Base-by-base conservation (phyloP, 2,797 vertebrate species). In the Amazona finschi region DNA sequence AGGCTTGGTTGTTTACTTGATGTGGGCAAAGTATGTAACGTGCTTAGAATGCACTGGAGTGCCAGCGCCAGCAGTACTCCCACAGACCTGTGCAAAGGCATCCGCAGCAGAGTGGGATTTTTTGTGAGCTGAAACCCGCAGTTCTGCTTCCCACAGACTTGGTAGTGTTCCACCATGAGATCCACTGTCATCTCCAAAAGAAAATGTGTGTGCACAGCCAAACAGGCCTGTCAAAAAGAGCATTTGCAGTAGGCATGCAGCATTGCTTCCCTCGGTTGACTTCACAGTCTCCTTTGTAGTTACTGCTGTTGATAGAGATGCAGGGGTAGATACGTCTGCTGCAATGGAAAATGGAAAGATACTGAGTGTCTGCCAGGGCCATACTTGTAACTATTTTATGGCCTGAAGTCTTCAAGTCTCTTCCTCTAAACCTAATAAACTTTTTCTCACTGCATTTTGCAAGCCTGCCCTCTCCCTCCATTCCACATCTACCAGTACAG, bases 61-160 rank as follows among this genome's bases (percentile, higher is more conserved):
- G 25, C 55, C 85, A 76, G 81, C 15, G 92, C 89, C 85, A 93
- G 72, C 76, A 89, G 52, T 19, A 39, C 93, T 76, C 94, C 95
- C 96, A 96, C 93, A 57, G 77, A 74, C 69, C 90, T 19, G 3
- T 82, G 97, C 91, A 90, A 91, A 96, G 85, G 88, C 81, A 0
- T 49, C 80, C 2, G 2, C 81, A 72, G 80, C 72, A 46, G n/a
- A 38, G 86, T 87, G 89, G 76, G 84, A 50, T 31, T 88, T 91
- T 93, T 94, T 85, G 57, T 72, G 86, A 96, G 92, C 94, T 88
- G 90, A 95, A 93, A 70, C 73, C 85, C 89, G 75, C 91, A 81
- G 30, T 79, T 76, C 89, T 79, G 47, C 90, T 94, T 96, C 97
- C 95, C 93, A 89, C 94, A 58, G 74, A 22, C 16, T 58, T 72